phyloP scores from a whole-genome alignment of 2,888 invertebrate species.

The Orchesella flavescens region DNA sequence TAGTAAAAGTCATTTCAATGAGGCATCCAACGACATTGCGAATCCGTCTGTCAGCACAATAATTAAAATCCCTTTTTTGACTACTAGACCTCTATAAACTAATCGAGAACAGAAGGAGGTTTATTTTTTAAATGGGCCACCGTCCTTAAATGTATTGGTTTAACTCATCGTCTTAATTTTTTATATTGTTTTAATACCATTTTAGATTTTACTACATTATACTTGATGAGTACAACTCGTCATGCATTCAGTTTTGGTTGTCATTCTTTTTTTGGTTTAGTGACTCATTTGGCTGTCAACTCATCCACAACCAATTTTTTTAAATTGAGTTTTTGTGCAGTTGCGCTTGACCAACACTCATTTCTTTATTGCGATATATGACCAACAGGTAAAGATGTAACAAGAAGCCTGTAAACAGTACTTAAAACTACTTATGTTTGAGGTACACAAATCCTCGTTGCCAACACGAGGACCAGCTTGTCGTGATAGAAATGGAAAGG shows the following conservation, averaged over 20 bases:
- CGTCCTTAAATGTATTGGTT: too few species aligned
- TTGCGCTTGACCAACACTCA: slow-evolving; percentile 5
- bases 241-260: neutral
- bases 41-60: too few species aligned
- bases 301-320: slow-evolving; percentile 10
- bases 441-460: neutral
- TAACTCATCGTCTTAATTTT: too few species aligned
- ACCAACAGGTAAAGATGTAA: neutral
- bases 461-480: neutral
- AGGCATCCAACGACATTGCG: too few species aligned
- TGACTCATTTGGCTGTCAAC: slow-evolving; percentile 7
- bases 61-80: too few species aligned
- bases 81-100: too few species aligned
- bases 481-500: slow-evolving; percentile 1
- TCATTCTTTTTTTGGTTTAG: neutral
- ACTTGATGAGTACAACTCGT: neutral
- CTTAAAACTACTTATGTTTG: neutral
- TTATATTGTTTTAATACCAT: too few species aligned
- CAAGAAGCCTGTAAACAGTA: neutral
- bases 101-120: too few species aligned
- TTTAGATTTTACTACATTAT: neutral
- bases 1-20: too few species aligned
- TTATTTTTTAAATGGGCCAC: too few species aligned
- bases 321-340: neutral
- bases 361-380: neutral